phyloP scores from a whole-genome alignment of 2,797 vertebrate genomes.

The Prionace glauca region DNA sequence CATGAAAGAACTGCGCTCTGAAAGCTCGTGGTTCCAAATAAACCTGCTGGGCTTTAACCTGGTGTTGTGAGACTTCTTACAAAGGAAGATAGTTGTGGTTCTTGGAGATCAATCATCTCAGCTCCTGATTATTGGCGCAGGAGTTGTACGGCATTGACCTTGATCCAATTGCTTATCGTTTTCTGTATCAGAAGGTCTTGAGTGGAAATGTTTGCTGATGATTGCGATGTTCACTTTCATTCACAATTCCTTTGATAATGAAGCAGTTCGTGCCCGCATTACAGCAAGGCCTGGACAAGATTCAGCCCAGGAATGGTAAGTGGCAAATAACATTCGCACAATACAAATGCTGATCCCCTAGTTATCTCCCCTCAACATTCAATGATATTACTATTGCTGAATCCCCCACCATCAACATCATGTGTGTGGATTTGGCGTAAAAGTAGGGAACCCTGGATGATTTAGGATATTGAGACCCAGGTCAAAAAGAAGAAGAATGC shows the following conservation, averaged over 20 bases:
- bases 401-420: background rate
- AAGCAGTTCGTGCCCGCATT: background rate
- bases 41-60: no score
- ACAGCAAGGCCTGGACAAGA: background rate
- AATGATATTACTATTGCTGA: background rate
- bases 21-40: no score
- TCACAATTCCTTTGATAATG: background rate
- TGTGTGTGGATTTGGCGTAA: background rate
- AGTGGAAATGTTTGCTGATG: background rate
- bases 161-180: background rate
- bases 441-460: no score
- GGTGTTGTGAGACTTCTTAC: no score
- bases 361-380: background rate
- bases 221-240: background rate
- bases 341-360: background rate
- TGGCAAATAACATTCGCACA: background rate
- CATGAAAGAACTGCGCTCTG: no score
- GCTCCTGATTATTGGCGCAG: background rate
- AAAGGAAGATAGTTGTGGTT: background rate
- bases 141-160: background rate
- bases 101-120: background rate
- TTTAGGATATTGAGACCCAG: no score
- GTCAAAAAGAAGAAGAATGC: no score
- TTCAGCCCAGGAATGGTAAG: background rate
- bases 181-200: background rate